These are phyloP conservation scores for Cephus sareptanus DNA, from an alignment of 2,888 invertebrate genomes.

Conservation along the genomic window DNA sequence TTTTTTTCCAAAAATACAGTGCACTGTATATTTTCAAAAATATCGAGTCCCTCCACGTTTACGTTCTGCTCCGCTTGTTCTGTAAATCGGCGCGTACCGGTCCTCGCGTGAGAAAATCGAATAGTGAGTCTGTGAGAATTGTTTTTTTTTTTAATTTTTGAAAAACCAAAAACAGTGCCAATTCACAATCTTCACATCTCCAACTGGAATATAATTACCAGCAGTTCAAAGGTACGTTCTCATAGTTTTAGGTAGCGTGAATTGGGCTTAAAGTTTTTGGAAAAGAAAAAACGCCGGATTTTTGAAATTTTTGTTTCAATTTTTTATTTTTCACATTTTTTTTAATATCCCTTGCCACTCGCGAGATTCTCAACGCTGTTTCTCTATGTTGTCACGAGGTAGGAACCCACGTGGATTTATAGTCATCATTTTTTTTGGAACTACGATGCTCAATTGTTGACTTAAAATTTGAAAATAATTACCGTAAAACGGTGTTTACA, in stretches of 20 bases:
- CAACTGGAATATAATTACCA: not conserved
- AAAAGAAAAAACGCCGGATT: no score
- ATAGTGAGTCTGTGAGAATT: not conserved
- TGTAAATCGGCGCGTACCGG: not conserved
- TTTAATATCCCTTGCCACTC: no score
- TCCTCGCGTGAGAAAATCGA: not conserved
- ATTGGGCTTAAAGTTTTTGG: no score
- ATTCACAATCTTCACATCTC: not conserved
- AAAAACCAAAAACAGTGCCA: not conserved
- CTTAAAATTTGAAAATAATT: not conserved
- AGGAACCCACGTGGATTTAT: not conserved
- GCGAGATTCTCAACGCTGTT: not conserved
- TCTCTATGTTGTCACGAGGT: not conserved
- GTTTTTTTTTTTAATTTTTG: not conserved
- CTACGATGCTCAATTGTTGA: not conserved
- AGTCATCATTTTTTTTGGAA: not conserved
- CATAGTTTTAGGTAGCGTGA: no score
- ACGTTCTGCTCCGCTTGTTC: not conserved
- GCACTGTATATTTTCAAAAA: not conserved
- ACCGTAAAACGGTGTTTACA: not conserved
- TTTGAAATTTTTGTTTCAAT: no score
- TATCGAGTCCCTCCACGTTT: not conserved
- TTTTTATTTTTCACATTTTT: not conserved
- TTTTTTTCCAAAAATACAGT: not conserved
- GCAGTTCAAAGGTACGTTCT: not conserved